phyloP scores from a whole-genome alignment of 2,113 vertebrate species.

The Tympanuchus pallidicinctus region DNA sequence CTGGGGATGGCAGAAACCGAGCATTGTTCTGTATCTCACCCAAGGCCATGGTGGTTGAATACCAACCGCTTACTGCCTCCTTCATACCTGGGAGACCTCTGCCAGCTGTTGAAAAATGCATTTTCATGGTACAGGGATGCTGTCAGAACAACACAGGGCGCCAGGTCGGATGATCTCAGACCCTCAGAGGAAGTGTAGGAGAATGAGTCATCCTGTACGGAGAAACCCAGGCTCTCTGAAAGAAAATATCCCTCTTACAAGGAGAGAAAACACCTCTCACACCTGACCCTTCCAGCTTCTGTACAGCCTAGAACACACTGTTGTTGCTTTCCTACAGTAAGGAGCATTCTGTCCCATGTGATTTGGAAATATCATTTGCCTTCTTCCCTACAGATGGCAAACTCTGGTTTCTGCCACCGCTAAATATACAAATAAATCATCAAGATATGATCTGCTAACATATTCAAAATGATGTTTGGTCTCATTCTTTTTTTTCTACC shows the following conservation, averaged over 20 bases:
- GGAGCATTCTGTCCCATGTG: neutral
- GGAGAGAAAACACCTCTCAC: neutral
- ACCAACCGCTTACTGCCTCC: neutral
- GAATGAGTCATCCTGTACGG: fast-evolving
- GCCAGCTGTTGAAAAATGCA: neutral
- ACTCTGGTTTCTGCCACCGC: conserved; percentile 23
- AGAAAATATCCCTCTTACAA: neutral
- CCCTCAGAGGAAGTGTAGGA: neutral
- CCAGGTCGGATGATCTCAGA: neutral
- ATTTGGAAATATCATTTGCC: conserved; percentile 15
- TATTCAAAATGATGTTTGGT: conserved; percentile 59
- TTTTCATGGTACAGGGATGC: neutral
- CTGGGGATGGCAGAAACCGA: neutral
- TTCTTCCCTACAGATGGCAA: conserved; percentile 36
- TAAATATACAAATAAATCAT: conserved; percentile 58
- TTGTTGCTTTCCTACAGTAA: neutral
- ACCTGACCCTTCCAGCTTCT: neutral
- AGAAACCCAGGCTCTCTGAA: neutral
- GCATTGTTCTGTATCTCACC: neutral
- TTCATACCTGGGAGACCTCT: neutral
- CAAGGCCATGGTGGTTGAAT: fast-evolving
- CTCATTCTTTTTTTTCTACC: conserved; percentile 42
- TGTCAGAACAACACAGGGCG: neutral
- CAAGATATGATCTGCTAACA: conserved; percentile 63
- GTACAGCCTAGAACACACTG: neutral